Base-by-base conservation (phyloP, 1,140 invertebrate genomes). In the Akabosia matsudoensis region DNA sequence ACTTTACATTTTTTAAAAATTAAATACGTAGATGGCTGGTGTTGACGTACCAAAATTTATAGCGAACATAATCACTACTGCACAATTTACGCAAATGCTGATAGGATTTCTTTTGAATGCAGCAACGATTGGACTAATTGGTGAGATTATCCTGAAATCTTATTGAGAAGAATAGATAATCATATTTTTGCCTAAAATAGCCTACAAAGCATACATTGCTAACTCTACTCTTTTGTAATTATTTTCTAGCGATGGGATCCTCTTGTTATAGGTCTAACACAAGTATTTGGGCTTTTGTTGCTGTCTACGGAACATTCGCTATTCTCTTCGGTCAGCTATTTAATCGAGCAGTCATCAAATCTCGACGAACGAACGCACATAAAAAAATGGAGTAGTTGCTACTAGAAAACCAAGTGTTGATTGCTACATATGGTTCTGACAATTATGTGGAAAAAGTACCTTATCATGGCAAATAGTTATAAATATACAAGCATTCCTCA, bases 51-150 rank as follows among this genome's bases (percentile, higher is more conserved):
- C 74, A 16, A 31, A 72, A 26, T n/a, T 64, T n/a, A 28, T 79
- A 22, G 52, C 78, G 3, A 79, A 76, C 70, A 72, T 74, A 61
- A 74, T 79, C 28, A 79, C 78, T 1, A 74, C 75, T 28, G 24
- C 76, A 14, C 78, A 79, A 71, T 56, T 79, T 26, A 70, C 74
- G 33, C 74, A 79, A 76, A 79, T 79, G 78, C 24, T 75, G 34
- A 28, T 76, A 30, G 78, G 78, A 34, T 71, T 79, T 31, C 4
- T 67, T 24, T 30, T 67, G 61, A 67, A 67, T 31, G 61, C 61
- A 14, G 7, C 13, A 10, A 30, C 61, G 31, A 67, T 67, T 30
- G 61, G 7, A 10, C 30, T 67, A 30, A 7, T 4, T 31, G 61
- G 61, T 67, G 22, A 67, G 30, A 13, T n/a, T n/a, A n/a, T n/a